Evolutionary conservation across 2,888 invertebrate genomes (phyloP).

Genomic region (Plebejus melissa): DNA sequence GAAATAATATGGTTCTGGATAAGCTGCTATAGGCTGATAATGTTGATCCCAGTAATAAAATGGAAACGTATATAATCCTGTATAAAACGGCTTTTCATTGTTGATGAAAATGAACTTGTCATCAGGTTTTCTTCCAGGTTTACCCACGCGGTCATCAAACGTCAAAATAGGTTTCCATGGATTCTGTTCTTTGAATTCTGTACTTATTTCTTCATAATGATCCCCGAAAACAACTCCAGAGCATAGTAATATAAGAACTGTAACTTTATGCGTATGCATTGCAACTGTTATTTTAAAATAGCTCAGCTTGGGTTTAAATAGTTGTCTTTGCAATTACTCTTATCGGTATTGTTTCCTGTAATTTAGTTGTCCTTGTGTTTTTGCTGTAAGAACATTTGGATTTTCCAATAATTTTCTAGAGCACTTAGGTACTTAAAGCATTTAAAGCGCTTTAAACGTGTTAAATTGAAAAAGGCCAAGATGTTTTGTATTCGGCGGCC

Average conservation of each 20-base stretch:
- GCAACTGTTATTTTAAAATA: not conserved
- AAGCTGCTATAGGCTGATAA: slow-evolving; percentile 41
- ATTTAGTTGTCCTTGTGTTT: not conserved
- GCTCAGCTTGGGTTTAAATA: slow-evolving; percentile 29
- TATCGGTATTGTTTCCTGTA: slow-evolving; percentile 34
- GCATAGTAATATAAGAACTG: slow-evolving; percentile 25
- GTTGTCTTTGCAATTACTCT: slow-evolving; percentile 33
- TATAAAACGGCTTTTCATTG: slow-evolving; percentile 40
- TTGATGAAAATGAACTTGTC: slow-evolving; percentile 44
- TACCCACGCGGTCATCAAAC: slow-evolving; percentile 44
- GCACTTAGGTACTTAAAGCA: not conserved
- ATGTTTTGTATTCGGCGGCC: too few relatives aligned
- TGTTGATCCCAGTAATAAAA: slow-evolving; percentile 46
- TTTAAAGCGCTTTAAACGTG: too few relatives aligned
- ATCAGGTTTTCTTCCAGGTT: slow-evolving; percentile 44
- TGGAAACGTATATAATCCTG: slow-evolving; percentile 49
- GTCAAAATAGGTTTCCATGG: slow-evolving; percentile 45
- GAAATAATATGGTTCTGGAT: slow-evolving; percentile 44
- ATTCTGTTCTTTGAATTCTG: slow-evolving; percentile 33
- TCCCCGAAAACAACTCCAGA: slow-evolving; percentile 23
- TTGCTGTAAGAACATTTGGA: slow-evolving; percentile 20
- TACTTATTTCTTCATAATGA: slow-evolving; percentile 29
- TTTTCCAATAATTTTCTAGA: slow-evolving; percentile 19
- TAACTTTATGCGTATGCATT: not conserved
- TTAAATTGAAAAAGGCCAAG: too few relatives aligned